Evolutionary conservation across 2,797 vertebrate species (phyloP).

Genomic region (Pseudochirops corinnae): DNA sequence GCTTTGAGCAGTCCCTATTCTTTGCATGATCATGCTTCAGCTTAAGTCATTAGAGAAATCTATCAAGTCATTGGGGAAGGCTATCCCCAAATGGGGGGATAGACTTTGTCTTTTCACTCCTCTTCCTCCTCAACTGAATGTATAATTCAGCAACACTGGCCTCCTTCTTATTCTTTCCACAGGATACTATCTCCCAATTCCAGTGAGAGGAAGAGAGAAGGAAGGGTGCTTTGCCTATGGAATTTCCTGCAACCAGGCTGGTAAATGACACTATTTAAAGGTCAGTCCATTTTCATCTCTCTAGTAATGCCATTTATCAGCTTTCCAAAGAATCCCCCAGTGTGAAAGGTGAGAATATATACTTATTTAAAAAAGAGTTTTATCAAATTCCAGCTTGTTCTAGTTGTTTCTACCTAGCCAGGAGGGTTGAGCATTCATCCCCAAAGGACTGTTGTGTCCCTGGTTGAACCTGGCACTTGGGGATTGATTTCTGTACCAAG

Average conservation of each 20-base stretch:
- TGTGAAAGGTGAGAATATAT: not conserved
- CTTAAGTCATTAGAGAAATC: not conserved
- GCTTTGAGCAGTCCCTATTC: not conserved
- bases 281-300: not conserved
- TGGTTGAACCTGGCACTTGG: not conserved
- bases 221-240: not conserved
- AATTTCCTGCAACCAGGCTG: not conserved
- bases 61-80: not conserved
- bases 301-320: not conserved
- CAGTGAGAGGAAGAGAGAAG: not conserved
- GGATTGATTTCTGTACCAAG: not conserved
- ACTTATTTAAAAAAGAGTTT: not conserved
- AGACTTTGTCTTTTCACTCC: not conserved
- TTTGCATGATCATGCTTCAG: not conserved
- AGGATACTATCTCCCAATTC: not conserved
- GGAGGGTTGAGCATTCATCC: not conserved
- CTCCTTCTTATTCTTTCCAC: not conserved
- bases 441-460: not conserved
- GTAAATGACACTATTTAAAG: not conserved
- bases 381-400: not conserved
- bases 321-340: not conserved
- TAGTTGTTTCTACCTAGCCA: not conserved
- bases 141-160: not conserved
- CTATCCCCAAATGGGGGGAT: not conserved
- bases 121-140: not conserved